Conservation (phyloP, 2,888 invertebrate genomes). For the Agrenia bidenticulata region DNA sequence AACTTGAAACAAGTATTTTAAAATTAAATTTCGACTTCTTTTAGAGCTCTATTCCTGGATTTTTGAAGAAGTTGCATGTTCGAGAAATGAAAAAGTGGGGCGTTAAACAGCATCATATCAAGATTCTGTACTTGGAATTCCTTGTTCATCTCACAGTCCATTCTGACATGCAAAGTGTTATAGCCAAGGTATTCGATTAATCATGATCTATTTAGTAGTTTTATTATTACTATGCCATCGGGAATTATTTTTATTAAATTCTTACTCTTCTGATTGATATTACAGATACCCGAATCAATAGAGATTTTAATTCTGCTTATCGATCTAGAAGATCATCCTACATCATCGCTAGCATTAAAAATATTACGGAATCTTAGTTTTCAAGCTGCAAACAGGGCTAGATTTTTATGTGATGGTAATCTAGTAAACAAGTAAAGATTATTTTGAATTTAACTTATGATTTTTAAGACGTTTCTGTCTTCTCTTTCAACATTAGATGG, state of each 20-base stretch:
- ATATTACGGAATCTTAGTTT: conserved; percentile 63
- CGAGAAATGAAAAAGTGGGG: conserved; percentile 49
- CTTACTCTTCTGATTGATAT: too few relatives aligned
- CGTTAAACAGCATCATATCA: conserved; percentile 41
- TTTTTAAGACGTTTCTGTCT: background rate
- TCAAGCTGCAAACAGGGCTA: conserved; percentile 60
- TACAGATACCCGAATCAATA: conserved; percentile 44
- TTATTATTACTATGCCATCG: too few relatives aligned
- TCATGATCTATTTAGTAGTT: too few relatives aligned
- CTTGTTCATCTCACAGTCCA: conserved; percentile 43
- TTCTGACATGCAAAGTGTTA: conserved; percentile 41
- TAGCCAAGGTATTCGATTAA: conserved; percentile 42
- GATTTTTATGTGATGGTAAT: conserved; percentile 56
- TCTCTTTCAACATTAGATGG: conserved; percentile 23
- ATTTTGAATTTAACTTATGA: background rate
- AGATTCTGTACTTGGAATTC: conserved; percentile 41
- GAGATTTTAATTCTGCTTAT: conserved; percentile 42
- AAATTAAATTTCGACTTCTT: conserved; percentile 14
- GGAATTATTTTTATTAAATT: too few relatives aligned
- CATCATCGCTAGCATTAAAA: conserved; percentile 56
- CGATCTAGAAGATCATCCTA: conserved; percentile 28
- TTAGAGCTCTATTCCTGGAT: conserved; percentile 36
- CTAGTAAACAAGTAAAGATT: background rate
- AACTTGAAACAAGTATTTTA: background rate
- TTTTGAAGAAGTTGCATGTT: conserved; percentile 40